Percentiles rank a stretch among this genome's conserved stretches.
These are phyloP conservation scores for Nephrotoma guestfalica DNA, from an alignment of 2,888 invertebrate genomes.

Conservation along the genomic window DNA sequence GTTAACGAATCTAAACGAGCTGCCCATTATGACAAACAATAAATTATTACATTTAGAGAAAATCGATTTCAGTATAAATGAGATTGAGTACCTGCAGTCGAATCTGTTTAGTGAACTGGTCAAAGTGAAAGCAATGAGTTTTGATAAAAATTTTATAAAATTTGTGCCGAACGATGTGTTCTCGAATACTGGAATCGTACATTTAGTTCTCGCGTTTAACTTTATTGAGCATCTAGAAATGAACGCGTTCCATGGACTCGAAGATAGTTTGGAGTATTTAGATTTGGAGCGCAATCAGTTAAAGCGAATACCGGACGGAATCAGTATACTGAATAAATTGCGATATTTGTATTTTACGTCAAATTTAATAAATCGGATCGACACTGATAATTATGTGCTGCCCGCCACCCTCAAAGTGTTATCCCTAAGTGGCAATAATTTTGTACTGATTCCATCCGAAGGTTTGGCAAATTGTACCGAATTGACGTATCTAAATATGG, in stretches of 20 bases:
- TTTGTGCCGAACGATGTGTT: slow-evolving; percentile 51
- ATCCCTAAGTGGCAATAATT: slow-evolving; percentile 67
- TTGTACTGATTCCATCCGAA: slow-evolving; percentile 53
- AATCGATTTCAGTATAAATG: slow-evolving; percentile 73
- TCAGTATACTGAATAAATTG: slow-evolving; percentile 49
- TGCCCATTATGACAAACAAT: neutral
- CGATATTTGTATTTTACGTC: slow-evolving; percentile 73
- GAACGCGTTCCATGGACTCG: slow-evolving; percentile 56
- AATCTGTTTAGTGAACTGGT: slow-evolving; percentile 54
- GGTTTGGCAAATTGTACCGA: slow-evolving; percentile 56
- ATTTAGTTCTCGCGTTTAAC: slow-evolving; percentile 69
- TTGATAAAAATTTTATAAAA: slow-evolving; percentile 64
- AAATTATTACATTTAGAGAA: slow-evolving; percentile 52
- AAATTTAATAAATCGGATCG: slow-evolving; percentile 52
- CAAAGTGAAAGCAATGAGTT: slow-evolving; percentile 62
- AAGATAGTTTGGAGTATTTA: slow-evolving; percentile 60
- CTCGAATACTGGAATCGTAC: slow-evolving; percentile 52
- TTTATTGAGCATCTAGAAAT: slow-evolving; percentile 52
- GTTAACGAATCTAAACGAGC: slow-evolving; percentile 32
- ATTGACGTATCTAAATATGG: slow-evolving; percentile 74
- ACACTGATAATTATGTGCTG: slow-evolving; percentile 43
- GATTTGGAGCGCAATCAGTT: slow-evolving; percentile 72
- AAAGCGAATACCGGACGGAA: slow-evolving; percentile 50
- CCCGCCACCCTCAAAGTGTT: slow-evolving; percentile 59
- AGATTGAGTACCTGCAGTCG: slow-evolving; percentile 51